Evolutionary conservation across 2,888 invertebrate genomes (phyloP).

Genomic region (Eurois occulta): DNA sequence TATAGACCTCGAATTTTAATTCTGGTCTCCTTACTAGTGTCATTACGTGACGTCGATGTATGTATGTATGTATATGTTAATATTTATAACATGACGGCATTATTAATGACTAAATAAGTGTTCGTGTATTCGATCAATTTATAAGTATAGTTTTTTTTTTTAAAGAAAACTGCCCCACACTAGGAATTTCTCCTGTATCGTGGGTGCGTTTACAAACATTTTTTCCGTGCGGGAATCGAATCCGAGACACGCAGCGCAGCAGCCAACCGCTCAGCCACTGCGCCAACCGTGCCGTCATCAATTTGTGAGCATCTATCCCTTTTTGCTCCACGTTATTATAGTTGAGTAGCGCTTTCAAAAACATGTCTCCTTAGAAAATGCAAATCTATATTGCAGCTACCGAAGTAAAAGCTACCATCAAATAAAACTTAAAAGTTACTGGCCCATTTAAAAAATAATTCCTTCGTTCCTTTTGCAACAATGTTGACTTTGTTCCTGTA

Average conservation of each 20-base stretch:
- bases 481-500: conserved; percentile 44
- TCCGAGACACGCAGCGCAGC: no score
- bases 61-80: neutral
- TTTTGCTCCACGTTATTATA: neutral
- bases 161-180: no score
- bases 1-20: neutral
- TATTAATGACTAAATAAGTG: neutral
- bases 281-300: no score
- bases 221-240: no score
- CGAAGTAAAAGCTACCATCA: conserved; percentile 19
- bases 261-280: no score
- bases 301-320: neutral
- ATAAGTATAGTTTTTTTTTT: neutral
- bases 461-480: conserved; percentile 43
- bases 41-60: conserved; percentile 1
- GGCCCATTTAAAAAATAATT: conserved; percentile 50
- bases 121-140: conserved; percentile 9
- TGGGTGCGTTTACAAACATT: no score
- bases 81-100: conserved; percentile 4
- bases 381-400: conserved; percentile 32
- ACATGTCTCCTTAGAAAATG: conserved; percentile 27
- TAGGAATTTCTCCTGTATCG: no score
- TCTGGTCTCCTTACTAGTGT: neutral
- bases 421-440: conserved; percentile 47
- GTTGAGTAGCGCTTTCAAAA: neutral